These are phyloP conservation scores for Rhopalosiphum padi DNA, from an alignment of 1,140 invertebrate species.

Conservation along the genomic window DNA sequence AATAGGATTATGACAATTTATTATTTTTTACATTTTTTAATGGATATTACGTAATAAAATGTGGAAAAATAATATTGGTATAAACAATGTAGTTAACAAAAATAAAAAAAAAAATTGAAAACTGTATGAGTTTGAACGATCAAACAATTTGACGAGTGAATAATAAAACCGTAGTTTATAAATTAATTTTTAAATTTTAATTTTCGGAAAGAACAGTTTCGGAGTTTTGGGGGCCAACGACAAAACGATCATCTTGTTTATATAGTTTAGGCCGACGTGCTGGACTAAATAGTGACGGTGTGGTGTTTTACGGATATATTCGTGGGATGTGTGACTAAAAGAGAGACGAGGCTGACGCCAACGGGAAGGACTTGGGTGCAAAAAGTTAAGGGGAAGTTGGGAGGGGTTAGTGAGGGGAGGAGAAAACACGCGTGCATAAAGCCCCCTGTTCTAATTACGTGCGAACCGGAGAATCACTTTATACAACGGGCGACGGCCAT, in stretches of 20 bases:
- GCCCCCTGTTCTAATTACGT: constrained; percentile 37
- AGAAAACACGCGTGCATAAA: background rate
- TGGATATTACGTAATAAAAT: no score
- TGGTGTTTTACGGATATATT: background rate
- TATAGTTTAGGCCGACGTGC: no score
- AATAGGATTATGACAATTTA: background rate
- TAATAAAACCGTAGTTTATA: background rate
- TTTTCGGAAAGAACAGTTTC: background rate
- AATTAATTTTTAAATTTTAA: background rate
- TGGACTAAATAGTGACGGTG: background rate
- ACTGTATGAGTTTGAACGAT: no score
- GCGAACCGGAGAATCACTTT: constrained; percentile 55
- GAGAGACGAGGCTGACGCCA: background rate
- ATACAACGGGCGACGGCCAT: constrained; percentile 28
- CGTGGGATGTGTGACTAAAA: background rate
- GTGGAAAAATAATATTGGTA: no score
- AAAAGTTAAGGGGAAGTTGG: background rate
- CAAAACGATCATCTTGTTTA: no score
- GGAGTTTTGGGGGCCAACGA: background rate
- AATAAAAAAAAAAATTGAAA: no score
- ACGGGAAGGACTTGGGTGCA: background rate
- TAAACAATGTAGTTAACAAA: no score
- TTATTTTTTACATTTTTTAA: background rate
- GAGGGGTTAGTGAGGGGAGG: no score
- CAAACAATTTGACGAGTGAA: background rate